Evolutionary conservation across 1,140 invertebrate species (phyloP), one percentile per base, ranked within the genome.

Genomic region (Aphelenchoides besseyi): DNA sequence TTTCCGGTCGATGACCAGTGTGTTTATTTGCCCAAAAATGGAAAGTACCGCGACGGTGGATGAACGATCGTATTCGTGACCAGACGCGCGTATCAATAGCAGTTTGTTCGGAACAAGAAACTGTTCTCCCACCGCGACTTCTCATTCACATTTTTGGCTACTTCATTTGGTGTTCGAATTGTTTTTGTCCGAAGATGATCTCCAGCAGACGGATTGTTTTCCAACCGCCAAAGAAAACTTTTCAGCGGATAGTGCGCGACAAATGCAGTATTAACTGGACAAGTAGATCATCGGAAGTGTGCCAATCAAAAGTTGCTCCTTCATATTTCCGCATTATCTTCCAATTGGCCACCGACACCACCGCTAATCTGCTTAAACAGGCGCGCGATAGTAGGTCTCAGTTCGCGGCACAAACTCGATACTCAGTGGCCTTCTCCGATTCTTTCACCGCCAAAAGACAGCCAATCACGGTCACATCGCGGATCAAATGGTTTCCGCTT

Each of bases 21-120:
- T 59, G 55, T 59, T 59, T 59, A 59, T 59, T 59, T 59, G 55
- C 55, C 55, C 55, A 59, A 59, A 59, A 8, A 5, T 5, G 55
- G 18, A 59, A 23, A 23, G 16, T 23, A 48, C 41, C n/a, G n/a
- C n/a, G n/a, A n/a, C n/a, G n/a, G n/a, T n/a, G n/a, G n/a, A n/a
- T n/a, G n/a, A 23, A 23, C 41, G 41, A 48, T 48, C 41, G 41
- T 48, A 16, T 48, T 48, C 23, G 41, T 23, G 41, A 23, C 41
- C 41, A 48, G 41, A 48, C 23, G 41, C 41, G 12, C 41, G 41
- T n/a, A n/a, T n/a, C n/a, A n/a, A n/a, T n/a, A n/a, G n/a, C n/a
- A n/a, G n/a, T n/a, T n/a, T n/a, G n/a, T n/a, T n/a, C n/a, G n/a
- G n/a, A n/a, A n/a, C n/a, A n/a, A n/a, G n/a, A n/a, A n/a, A n/a